Conservation (phyloP, 2,113 vertebrate genomes). For the Oxyruncus cristatus region DNA sequence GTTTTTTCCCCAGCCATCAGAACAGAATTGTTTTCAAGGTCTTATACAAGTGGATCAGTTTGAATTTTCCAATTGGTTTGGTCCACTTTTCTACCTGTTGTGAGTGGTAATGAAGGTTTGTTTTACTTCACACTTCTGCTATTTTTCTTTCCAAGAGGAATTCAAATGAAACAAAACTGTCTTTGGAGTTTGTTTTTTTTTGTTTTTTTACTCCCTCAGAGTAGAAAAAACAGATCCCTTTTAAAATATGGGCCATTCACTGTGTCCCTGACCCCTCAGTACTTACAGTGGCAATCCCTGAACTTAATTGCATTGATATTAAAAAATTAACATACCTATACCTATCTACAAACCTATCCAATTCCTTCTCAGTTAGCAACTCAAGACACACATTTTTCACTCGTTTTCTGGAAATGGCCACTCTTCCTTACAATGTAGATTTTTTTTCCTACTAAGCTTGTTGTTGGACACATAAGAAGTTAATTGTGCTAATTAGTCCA, state of each 20-base stretch:
- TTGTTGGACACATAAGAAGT: not conserved
- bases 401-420: not conserved
- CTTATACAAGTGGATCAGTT: not conserved
- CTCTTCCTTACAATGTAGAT: not conserved
- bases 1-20: not conserved
- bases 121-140: not conserved
- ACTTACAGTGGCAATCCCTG: not conserved
- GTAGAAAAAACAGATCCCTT: not conserved
- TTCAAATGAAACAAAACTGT: not conserved
- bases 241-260: not conserved
- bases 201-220: not conserved
- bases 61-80: not conserved
- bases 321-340: not conserved
- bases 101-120: not conserved
- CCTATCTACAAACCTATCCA: not conserved
- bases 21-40: not conserved
- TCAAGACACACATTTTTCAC: not conserved
- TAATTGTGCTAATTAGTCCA: not conserved
- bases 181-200: not conserved
- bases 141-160: not conserved
- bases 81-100: conserved; percentile 10
- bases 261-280: not conserved
- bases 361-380: not conserved
- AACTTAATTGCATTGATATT: not conserved
- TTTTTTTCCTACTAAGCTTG: not conserved